A percentile compares a stretch with the other conserved stretches of the same genome.
These are phyloP conservation scores for Allophyes oxyacanthae DNA, from an alignment of 2,888 invertebrate genomes.

Conservation along the genomic window DNA sequence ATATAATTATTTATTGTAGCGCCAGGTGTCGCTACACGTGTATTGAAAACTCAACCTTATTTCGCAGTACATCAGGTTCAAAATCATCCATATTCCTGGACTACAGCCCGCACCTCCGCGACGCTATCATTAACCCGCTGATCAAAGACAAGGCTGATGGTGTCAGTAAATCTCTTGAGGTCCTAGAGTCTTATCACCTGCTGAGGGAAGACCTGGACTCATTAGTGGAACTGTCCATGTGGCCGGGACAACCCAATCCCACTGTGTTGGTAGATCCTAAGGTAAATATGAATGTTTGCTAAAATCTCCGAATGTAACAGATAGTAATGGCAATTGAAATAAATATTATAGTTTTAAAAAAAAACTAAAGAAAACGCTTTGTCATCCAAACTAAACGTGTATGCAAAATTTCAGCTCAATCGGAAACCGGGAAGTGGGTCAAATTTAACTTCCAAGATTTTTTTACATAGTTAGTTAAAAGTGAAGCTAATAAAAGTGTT, in stretches of 20 bases:
- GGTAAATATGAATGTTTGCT: constrained; percentile 71
- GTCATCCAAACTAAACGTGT: too few relatives aligned
- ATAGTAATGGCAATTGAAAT: too few relatives aligned
- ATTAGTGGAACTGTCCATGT: constrained; percentile 94
- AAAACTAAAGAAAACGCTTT: too few relatives aligned
- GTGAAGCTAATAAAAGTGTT: too few relatives aligned
- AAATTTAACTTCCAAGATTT: too few relatives aligned
- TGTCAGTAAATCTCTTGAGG: constrained; percentile 91
- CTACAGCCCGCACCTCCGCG: constrained; percentile 94
- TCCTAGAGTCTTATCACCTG: constrained; percentile 95
- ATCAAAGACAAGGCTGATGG: constrained; percentile 92
- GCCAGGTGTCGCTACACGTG: too few relatives aligned
- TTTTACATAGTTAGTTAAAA: too few relatives aligned
- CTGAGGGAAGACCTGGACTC: constrained; percentile 97
- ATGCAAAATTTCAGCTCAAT: too few relatives aligned
- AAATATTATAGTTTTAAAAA: too few relatives aligned
- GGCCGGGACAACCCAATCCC: constrained; percentile 94
- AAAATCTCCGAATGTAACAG: background rate
- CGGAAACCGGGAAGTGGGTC: too few relatives aligned
- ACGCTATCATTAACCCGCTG: constrained; percentile 94
- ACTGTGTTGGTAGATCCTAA: constrained; percentile 93
- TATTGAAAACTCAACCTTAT: constrained; percentile 1
- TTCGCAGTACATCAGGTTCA: constrained; percentile 93
- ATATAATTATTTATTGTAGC: too few relatives aligned
- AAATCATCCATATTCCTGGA: constrained; percentile 95